Percentiles rank a stretch among this genome's conserved stretches.
Evolutionary conservation across 2,113 vertebrate species (phyloP).

Genomic region (Jacana jacana): DNA sequence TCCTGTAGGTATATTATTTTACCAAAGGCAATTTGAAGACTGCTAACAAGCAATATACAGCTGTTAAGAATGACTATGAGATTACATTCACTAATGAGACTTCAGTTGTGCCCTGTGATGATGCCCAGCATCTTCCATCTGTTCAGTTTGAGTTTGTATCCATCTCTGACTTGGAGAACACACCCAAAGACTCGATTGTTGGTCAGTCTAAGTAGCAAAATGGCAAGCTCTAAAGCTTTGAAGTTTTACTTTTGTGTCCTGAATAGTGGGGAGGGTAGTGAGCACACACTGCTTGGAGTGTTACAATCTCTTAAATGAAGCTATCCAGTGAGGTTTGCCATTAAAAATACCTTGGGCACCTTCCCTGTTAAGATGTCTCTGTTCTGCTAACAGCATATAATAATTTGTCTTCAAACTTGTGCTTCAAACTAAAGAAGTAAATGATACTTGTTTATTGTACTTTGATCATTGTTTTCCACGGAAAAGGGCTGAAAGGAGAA

Average conservation of each 20-base stretch:
- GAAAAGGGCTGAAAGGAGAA: constrained; percentile 7
- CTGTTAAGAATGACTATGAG: constrained; percentile 98
- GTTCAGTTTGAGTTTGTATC: constrained; percentile 90
- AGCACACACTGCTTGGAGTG: neutral
- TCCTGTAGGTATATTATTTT: constrained; percentile 91
- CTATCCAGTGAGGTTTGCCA: neutral
- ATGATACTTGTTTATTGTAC: constrained; percentile 6
- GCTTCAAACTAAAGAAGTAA: neutral
- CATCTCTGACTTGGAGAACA: constrained; percentile 86
- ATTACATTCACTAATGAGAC: constrained; percentile 93
- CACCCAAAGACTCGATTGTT: constrained; percentile 85
- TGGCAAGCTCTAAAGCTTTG: neutral
- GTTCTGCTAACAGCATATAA: neutral
- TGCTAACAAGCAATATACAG: constrained; percentile 95
- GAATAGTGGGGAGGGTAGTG: neutral
- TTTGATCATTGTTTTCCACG: neutral
- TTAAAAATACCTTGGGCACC: neutral
- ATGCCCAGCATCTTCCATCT: constrained; percentile 85
- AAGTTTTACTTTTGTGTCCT: neutral
- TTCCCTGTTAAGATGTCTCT: neutral
- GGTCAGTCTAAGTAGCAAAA: constrained; percentile 75
- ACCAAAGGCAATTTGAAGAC: constrained; percentile 92
- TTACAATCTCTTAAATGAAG: neutral
- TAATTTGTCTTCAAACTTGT: neutral
- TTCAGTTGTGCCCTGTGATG: constrained; percentile 89